Evolutionary conservation across 2,888 invertebrate species (phyloP).

Genomic region (Trilocha varians): DNA sequence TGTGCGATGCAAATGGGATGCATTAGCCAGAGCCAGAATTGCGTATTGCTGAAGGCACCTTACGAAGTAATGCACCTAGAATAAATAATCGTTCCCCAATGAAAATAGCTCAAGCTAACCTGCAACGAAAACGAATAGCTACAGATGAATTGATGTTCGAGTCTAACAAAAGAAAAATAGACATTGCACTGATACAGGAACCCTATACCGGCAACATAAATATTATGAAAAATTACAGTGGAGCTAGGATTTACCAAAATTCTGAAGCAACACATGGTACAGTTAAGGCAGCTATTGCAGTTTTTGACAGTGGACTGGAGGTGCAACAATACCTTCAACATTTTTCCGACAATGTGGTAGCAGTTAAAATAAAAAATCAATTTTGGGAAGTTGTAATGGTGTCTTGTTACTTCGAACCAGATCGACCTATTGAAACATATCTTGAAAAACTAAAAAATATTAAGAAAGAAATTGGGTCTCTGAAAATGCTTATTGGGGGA

Average conservation of each 20-base stretch:
- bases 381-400: neutral
- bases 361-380: neutral
- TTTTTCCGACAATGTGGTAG: conserved; percentile 1
- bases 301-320: conserved; percentile 1
- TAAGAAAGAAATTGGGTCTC: neutral
- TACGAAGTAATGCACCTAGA: too few relatives aligned
- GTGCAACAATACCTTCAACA: neutral
- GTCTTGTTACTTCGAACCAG: conserved; percentile 9
- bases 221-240: neutral
- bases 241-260: conserved; percentile 5
- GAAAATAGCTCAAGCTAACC: neutral
- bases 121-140: neutral
- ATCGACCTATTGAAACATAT: conserved; percentile 3
- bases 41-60: too few relatives aligned
- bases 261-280: neutral
- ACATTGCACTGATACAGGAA: conserved; percentile 4
- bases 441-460: neutral
- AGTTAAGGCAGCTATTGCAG: conserved; percentile 5
- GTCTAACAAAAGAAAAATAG: neutral
- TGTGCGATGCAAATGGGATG: too few relatives aligned
- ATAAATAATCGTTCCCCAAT: too few relatives aligned
- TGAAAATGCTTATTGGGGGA: conserved; percentile 7
- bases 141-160: neutral
- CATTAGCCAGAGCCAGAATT: too few relatives aligned
- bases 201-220: conserved; percentile 3